Conservation (phyloP, 1,140 invertebrate genomes). For the Magallana gigas region DNA sequence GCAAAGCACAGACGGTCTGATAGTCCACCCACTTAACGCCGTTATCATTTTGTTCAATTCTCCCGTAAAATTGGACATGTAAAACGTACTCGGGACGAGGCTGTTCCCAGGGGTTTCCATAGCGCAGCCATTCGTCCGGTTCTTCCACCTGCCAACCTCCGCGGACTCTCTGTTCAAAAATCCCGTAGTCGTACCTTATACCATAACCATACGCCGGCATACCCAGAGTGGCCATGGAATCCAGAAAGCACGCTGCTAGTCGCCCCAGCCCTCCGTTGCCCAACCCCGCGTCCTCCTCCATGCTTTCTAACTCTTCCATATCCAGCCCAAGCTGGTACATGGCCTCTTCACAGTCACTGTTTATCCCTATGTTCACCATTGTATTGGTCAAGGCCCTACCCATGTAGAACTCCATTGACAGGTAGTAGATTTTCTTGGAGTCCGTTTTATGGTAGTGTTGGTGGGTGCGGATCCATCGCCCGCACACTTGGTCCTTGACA, state of each 20-base stretch:
- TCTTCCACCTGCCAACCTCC: slow-evolving; percentile 98
- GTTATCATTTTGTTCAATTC: slow-evolving; percentile 90
- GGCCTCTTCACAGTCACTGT: slow-evolving; percentile 96
- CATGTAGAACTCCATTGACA: slow-evolving; percentile 99
- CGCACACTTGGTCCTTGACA: slow-evolving; percentile 96
- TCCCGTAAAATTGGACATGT: slow-evolving; percentile 96
- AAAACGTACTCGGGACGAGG: slow-evolving; percentile 94
- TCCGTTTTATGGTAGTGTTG: slow-evolving; percentile 99
- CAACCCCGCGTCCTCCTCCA: slow-evolving; percentile 98
- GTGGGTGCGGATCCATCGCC: slow-evolving; percentile 98
- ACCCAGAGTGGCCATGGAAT: slow-evolving; percentile 98
- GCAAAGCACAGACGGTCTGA: slow-evolving; percentile 95
- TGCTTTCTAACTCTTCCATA: slow-evolving; percentile 96
- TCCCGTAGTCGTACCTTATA: slow-evolving; percentile 99
- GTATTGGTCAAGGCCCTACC: slow-evolving; percentile 97
- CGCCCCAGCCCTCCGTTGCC: slow-evolving; percentile 98
- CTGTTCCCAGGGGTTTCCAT: slow-evolving; percentile 98
- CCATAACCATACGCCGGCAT: slow-evolving; percentile 99
- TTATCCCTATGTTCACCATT: slow-evolving; percentile 98
- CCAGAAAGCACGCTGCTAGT: slow-evolving; percentile 97
- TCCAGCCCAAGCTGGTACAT: slow-evolving; percentile 96
- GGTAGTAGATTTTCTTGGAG: slow-evolving; percentile 97
- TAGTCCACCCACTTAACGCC: slow-evolving; percentile 91
- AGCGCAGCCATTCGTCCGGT: slow-evolving; percentile 97
- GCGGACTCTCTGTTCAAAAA: slow-evolving; percentile 96